A percentile compares a stretch with the other conserved stretches of the same genome.
phyloP scores from a whole-genome alignment of 2,113 vertebrate genomes.

The Callithrix jacchus region DNA sequence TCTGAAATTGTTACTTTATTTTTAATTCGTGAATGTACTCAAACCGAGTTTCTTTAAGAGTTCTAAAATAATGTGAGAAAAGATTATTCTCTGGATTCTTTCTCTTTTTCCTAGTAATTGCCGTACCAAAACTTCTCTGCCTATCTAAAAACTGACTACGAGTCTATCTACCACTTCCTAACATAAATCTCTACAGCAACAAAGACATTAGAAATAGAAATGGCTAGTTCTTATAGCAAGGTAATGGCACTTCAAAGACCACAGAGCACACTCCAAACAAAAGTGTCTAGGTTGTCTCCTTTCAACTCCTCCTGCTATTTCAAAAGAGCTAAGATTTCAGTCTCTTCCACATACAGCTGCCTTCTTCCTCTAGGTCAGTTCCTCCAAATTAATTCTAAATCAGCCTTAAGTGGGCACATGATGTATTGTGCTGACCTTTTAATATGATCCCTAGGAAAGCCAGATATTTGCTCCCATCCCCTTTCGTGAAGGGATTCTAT shows the following conservation, averaged over 20 bases:
- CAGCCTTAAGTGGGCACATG: conserved; percentile 68
- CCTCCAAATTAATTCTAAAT: conserved; percentile 71
- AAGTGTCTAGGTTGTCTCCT: neutral
- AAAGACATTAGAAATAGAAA: conserved; percentile 25
- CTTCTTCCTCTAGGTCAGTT: neutral
- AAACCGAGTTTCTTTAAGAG: neutral
- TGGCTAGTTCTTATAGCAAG: neutral
- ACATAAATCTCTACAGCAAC: neutral
- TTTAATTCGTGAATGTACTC: neutral
- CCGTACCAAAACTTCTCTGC: neutral
- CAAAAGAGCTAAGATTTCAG: neutral
- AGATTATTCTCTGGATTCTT: neutral
- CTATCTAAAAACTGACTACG: neutral
- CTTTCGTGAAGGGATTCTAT: conserved; percentile 63
- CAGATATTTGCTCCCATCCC: conserved; percentile 64
- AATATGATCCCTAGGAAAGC: conserved; percentile 71
- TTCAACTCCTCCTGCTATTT: neutral
- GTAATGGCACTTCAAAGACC: neutral
- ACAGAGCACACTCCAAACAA: neutral
- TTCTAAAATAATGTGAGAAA: neutral
- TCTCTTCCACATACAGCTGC: neutral
- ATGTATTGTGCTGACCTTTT: conserved; percentile 76
- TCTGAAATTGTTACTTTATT: conserved; percentile 7
- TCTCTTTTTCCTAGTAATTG: neutral
- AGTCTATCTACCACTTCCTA: neutral